These are phyloP conservation scores for Smittia aterrima DNA, from an alignment of 2,888 invertebrate species.

Conservation along the genomic window DNA sequence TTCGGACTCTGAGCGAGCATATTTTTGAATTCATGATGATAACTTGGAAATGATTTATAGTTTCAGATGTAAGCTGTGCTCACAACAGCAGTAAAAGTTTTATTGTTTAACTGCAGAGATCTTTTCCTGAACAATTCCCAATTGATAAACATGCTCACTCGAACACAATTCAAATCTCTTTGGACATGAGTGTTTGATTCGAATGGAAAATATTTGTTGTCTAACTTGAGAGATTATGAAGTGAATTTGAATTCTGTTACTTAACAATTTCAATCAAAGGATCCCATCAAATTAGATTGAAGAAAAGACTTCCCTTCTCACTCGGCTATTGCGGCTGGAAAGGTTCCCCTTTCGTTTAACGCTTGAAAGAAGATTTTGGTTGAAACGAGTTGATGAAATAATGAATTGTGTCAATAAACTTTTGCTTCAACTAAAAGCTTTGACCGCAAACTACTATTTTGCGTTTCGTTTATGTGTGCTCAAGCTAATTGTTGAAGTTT, in stretches of 20 bases:
- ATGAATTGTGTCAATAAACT: conserved; percentile 13
- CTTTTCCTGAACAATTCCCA: neutral
- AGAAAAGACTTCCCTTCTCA: neutral
- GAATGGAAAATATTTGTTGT: neutral
- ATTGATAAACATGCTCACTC: neutral
- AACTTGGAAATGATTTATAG: conserved; percentile 17
- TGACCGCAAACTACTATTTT: neutral
- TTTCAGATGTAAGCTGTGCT: neutral
- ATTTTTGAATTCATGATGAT: conserved; percentile 37
- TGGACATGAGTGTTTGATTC: neutral
- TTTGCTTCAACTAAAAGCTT: conserved; percentile 7
- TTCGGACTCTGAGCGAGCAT: neutral
- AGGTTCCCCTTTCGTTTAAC: neutral
- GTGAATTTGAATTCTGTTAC: no score
- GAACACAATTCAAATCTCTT: neutral
- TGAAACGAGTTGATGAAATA: conserved; percentile 9
- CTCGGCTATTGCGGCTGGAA: neutral
- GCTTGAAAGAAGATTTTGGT: neutral
- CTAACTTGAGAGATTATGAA: no score
- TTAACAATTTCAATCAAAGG: no score
- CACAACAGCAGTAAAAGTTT: neutral
- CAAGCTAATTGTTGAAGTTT: neutral
- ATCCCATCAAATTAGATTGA: neutral
- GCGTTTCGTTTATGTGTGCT: neutral
- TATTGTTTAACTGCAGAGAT: neutral